Conservation (phyloP, 2,888 invertebrate species). For the Ophion ellenae region DNA sequence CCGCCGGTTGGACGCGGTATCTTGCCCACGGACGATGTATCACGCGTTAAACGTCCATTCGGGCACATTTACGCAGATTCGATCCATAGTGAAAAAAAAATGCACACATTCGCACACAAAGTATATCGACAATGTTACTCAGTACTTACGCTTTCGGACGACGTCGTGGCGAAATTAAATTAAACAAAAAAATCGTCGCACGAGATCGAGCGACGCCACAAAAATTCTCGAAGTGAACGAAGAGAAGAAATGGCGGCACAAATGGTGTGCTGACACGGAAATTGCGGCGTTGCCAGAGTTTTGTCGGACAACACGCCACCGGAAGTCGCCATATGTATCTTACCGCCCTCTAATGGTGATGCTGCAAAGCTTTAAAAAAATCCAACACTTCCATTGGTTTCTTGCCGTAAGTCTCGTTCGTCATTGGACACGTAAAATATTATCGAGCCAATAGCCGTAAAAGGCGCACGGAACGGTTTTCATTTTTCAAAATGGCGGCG, state of each 20-base stretch:
- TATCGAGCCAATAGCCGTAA: neutral
- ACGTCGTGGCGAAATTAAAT: slow-evolving; percentile 57
- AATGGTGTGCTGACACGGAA: slow-evolving; percentile 14
- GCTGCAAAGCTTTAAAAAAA: neutral
- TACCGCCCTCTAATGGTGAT: slow-evolving; percentile 39
- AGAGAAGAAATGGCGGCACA: slow-evolving; percentile 56
- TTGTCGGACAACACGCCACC: slow-evolving; percentile 12
- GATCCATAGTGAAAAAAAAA: neutral
- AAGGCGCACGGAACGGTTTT: neutral
- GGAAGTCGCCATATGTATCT: slow-evolving; percentile 34
- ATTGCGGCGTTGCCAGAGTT: slow-evolving; percentile 33
- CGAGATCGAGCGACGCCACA: slow-evolving; percentile 57
- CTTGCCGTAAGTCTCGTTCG: neutral
- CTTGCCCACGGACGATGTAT: slow-evolving; percentile 12
- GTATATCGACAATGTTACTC: slow-evolving; percentile 5
- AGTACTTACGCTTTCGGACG: slow-evolving; percentile 67
- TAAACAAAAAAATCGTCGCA: slow-evolving; percentile 61
- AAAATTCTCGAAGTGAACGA: slow-evolving; percentile 39
- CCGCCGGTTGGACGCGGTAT: slow-evolving; percentile 52
- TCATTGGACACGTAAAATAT: neutral
- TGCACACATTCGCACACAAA: neutral
- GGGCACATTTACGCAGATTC: neutral
- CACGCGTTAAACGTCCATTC: slow-evolving; percentile 35
- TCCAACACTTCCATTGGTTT: slow-evolving; percentile 29
- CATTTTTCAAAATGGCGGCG: neutral